These are phyloP conservation scores for Percina caprodes DNA, from an alignment of 2,113 vertebrate genomes.

Conservation along the genomic window DNA sequence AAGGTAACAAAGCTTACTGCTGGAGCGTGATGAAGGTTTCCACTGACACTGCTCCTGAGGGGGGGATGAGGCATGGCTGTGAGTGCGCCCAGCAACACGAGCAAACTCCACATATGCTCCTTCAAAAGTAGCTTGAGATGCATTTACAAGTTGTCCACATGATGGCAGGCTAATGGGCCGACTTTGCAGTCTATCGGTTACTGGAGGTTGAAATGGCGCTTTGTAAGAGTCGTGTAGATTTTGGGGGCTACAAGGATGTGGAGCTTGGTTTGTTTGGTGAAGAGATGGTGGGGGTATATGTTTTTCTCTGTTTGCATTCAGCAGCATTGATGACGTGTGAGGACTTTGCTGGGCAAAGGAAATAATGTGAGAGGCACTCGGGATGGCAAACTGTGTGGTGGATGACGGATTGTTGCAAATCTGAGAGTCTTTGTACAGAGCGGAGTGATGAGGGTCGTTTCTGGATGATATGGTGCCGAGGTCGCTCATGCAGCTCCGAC, in stretches of 20 bases:
- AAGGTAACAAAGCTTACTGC: conserved; percentile 32
- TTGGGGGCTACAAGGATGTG: conserved; percentile 1
- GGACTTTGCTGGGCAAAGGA: conserved; percentile 46
- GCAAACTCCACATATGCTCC: not conserved
- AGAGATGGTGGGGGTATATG: not conserved
- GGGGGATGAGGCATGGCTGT: conserved; percentile 1
- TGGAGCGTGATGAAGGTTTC: conserved; percentile 23
- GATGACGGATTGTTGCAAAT: conserved; percentile 19
- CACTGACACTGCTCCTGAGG: conserved; percentile 46
- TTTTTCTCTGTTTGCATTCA: conserved; percentile 18
- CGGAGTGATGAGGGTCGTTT: conserved; percentile 6
- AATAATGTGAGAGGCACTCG: conserved; percentile 17
- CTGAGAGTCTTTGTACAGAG: conserved; percentile 45
- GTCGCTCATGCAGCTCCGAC: conserved; percentile 39
- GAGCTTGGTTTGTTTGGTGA: conserved; percentile 29
- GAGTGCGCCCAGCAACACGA: not conserved
- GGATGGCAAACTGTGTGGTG: conserved; percentile 29
- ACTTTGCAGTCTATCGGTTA: conserved; percentile 38
- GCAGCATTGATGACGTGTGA: conserved; percentile 1
- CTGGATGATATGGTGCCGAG: conserved; percentile 19
- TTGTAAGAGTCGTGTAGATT: conserved; percentile 28
- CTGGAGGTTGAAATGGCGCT: not conserved
- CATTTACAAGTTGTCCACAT: conserved; percentile 23
- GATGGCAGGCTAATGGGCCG: not conserved
- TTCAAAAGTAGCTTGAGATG: conserved; percentile 13